Evolutionary conservation across 2,888 invertebrate species (phyloP).

Genomic region (Noctuana brunneofusca): DNA sequence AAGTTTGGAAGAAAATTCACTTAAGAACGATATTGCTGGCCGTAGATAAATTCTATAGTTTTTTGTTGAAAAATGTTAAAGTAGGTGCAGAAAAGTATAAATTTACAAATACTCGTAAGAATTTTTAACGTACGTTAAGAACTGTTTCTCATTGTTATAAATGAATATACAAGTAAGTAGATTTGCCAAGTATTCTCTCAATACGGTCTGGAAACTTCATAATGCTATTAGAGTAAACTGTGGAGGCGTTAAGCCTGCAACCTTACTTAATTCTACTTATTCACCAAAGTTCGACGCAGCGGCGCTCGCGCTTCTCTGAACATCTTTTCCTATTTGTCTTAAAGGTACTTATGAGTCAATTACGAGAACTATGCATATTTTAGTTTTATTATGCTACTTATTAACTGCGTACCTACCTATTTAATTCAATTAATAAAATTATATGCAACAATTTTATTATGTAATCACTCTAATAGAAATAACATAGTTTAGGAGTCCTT

Average conservation of each 20-base stretch:
- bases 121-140: background rate
- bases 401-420: no score
- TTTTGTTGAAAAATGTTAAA: background rate
- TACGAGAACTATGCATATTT: no score
- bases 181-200: slow-evolving; percentile 63
- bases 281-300: slow-evolving; percentile 57
- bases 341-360: no score
- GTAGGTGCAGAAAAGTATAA: background rate
- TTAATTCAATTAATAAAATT: no score
- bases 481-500: no score
- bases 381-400: no score
- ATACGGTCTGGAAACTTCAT: slow-evolving; percentile 81
- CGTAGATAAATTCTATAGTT: slow-evolving; percentile 40
- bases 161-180: slow-evolving; percentile 16
- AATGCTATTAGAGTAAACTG: slow-evolving; percentile 76
- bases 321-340: slow-evolving; percentile 34
- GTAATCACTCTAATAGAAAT: no score
- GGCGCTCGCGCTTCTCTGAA: slow-evolving; percentile 36
- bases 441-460: no score
- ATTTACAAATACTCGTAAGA: background rate
- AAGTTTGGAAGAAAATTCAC: slow-evolving; percentile 40
- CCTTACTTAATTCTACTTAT: slow-evolving; percentile 80
- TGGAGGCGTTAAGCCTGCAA: slow-evolving; percentile 75
- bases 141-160: background rate
- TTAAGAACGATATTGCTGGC: slow-evolving; percentile 33